Percentiles rank a stretch among this genome's conserved stretches.
These are phyloP conservation scores for Limnephilus lunatus DNA, from an alignment of 2,888 invertebrate species.

Conservation along the genomic window DNA sequence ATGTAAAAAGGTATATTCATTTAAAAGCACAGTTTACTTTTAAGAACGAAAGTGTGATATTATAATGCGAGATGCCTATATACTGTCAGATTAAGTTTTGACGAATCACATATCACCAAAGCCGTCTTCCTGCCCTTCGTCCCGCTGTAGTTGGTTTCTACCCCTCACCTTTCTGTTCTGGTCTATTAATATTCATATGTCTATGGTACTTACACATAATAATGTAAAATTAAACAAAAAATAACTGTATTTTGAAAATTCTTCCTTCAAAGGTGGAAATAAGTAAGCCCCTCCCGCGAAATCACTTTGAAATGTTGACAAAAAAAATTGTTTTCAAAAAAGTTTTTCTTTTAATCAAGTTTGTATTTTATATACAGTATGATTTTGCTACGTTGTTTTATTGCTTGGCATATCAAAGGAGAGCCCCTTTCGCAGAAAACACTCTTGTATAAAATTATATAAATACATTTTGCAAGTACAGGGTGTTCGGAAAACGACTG, in stretches of 20 bases:
- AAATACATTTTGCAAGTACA: background rate
- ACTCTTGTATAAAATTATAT: background rate
- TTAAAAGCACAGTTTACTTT: too few species aligned
- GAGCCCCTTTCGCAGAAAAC: background rate
- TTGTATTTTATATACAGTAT: background rate
- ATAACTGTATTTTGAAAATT: background rate
- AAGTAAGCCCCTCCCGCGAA: background rate
- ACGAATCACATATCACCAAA: too few species aligned
- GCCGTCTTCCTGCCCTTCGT: too few species aligned
- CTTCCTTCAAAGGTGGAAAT: background rate
- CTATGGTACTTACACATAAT: too few species aligned
- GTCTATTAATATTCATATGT: too few species aligned
- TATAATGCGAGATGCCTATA: too few species aligned
- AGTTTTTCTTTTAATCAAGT: background rate
- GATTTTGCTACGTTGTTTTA: background rate
- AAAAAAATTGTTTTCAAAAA: background rate
- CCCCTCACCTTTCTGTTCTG: too few species aligned
- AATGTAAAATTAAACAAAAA: background rate
- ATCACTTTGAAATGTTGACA: background rate
- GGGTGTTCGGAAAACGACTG: background rate
- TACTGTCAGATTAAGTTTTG: too few species aligned
- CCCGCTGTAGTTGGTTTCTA: too few species aligned
- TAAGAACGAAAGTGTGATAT: too few species aligned
- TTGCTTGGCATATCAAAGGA: background rate
- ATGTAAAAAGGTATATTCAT: too few species aligned